phyloP scores from a whole-genome alignment of 2,888 invertebrate genomes.

The Clitarchus hookeri region DNA sequence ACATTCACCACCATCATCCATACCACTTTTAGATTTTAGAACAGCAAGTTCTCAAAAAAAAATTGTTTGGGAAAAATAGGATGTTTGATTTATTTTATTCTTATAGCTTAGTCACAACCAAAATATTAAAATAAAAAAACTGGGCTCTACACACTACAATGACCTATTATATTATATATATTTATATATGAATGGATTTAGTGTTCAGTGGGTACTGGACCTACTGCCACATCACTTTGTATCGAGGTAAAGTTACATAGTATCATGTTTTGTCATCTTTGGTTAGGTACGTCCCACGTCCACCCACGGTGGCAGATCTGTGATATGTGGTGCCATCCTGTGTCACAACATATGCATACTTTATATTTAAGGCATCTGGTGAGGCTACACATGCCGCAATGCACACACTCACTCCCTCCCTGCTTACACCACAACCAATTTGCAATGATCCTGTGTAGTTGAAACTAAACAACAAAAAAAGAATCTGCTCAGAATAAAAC shows the following conservation, averaged over 20 bases:
- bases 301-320: conserved; percentile 7
- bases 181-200: background rate
- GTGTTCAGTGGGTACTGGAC: background rate
- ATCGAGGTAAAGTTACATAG: background rate
- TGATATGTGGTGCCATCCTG: background rate
- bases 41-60: background rate
- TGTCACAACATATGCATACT: background rate
- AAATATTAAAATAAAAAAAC: background rate
- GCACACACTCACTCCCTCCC: background rate
- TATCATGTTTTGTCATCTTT: conserved; percentile 14
- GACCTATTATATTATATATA: background rate
- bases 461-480: too few species aligned
- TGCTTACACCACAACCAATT: background rate
- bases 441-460: too few species aligned
- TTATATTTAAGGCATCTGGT: background rate
- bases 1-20: background rate
- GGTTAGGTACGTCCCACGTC: background rate
- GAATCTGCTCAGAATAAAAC: too few species aligned
- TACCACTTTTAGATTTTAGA: background rate
- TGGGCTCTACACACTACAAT: background rate
- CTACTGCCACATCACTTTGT: background rate
- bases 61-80: background rate
- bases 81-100: background rate
- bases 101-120: conserved; percentile 9
- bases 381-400: background rate